Evolutionary conservation across 2,113 vertebrate genomes (phyloP).

Genomic region (Sapayoa aenigma): DNA sequence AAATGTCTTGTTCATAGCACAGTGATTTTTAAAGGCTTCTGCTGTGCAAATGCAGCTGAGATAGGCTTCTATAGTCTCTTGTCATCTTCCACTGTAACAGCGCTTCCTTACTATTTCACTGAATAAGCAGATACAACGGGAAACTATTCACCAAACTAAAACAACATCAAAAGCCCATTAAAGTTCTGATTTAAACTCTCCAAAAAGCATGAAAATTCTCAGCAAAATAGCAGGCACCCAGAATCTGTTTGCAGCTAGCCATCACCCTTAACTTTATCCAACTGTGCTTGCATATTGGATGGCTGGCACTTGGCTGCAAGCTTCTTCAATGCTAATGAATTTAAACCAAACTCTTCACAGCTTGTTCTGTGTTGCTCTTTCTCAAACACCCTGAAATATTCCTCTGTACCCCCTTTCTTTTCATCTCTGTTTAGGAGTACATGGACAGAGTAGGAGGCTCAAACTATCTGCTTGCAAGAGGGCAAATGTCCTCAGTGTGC

Average conservation of each 20-base stretch:
- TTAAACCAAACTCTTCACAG: neutral
- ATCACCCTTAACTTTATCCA: slow-evolving; percentile 25
- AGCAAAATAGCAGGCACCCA: slow-evolving; percentile 24
- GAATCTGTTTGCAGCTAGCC: slow-evolving; percentile 37
- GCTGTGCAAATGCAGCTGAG: slow-evolving; percentile 70
- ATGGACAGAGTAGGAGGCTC: neutral
- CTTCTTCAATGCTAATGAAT: neutral
- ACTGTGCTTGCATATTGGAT: slow-evolving; percentile 23
- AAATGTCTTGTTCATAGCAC: slow-evolving; percentile 68
- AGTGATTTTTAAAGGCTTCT: slow-evolving; percentile 74
- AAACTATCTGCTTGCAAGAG: neutral
- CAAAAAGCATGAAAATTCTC: slow-evolving; percentile 42
- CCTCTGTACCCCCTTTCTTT: neutral
- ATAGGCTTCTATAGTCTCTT: slow-evolving; percentile 64
- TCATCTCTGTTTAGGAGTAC: neutral
- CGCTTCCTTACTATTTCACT: slow-evolving; percentile 57
- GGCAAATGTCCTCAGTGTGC: neutral
- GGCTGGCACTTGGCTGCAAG: neutral
- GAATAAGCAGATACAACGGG: slow-evolving; percentile 68
- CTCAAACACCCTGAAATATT: neutral
- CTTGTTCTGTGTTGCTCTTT: neutral
- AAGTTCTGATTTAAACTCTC: slow-evolving; percentile 64
- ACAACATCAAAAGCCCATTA: slow-evolving; percentile 67
- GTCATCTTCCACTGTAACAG: slow-evolving; percentile 63
- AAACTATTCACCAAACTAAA: slow-evolving; percentile 66